Base-by-base conservation (phyloP, 2,797 vertebrate genomes). In the Pantherophis vulpinus region DNA sequence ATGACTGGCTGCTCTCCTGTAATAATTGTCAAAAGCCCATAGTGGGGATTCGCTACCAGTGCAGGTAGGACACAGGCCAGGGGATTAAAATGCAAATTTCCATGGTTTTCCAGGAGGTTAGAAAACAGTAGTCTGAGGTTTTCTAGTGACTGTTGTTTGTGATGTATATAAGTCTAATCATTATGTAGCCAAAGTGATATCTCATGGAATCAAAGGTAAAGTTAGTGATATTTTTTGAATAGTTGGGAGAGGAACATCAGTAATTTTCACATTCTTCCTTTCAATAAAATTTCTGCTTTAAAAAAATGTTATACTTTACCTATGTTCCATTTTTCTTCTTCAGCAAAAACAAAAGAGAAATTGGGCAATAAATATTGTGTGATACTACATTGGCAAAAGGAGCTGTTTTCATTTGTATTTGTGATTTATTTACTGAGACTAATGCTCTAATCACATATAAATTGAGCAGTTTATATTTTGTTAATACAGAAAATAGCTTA, bases 41-140 rank as follows among this genome's bases (percentile, higher is more conserved):
- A 23, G 96, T 99, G 0, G 99, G 99, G 32, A 98, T 99, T 93
- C 99, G 99, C 90, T 99, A 99, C 97, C 99, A 99, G 95, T 99
- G 99, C 98, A 99, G 99, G 99, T 99, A 95, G 55, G 0, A 5
- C 0, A 5, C 0, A 8, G 20, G 86, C n/a, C 13, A 25, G 13
- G 51, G 47, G 3, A 12, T 70, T 32, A 66, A 42, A 56, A 13
- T 12, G 27, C 51, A 70, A 51, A 10, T 25, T 13, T 18, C 7
- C 42, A 13, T 23, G 13, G 16, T 42, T 87, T 9, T 32, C n/a
- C 61, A 32, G 13, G 13, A 37, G 74, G 14, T 79, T 32, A 20
- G 20, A 23, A 55, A 61, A 8, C 55, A 42, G 29, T n/a, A 61
- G 42, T n/a, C 47, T 42, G 25, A 56, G 12, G 60, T 32, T 91